phyloP scores from a whole-genome alignment of 2,113 vertebrate species.

The Urocynchramus pylzowi region DNA sequence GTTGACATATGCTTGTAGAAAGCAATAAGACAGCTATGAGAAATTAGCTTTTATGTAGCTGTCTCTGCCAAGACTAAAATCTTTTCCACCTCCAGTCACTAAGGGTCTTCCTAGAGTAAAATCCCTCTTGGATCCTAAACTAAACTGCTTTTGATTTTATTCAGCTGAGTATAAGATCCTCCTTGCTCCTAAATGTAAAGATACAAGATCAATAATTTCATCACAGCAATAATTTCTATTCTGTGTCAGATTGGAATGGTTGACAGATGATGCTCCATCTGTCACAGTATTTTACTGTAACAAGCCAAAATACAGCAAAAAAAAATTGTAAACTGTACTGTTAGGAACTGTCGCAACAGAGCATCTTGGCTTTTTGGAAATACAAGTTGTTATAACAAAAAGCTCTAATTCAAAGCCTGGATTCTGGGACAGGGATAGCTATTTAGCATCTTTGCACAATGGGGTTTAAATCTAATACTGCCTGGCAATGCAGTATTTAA shows the following conservation, averaged over 20 bases:
- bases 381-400: constrained; percentile 6
- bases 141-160: constrained; percentile 21
- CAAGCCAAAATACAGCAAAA: constrained; percentile 48
- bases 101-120: constrained; percentile 20
- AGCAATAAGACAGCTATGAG: constrained; percentile 5
- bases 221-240: constrained; percentile 44
- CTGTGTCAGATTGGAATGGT: constrained; percentile 49
- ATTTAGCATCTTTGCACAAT: not conserved
- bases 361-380: not conserved
- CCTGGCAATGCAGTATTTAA: not conserved
- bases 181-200: constrained; percentile 45
- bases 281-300: constrained; percentile 64
- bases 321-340: not conserved
- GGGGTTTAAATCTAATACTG: not conserved
- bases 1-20: constrained; percentile 40
- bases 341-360: not conserved
- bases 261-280: constrained; percentile 69
- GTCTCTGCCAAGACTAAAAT: constrained; percentile 40
- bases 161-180: not conserved
- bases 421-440: not conserved
- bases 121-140: not conserved
- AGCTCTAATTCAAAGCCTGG: not conserved
- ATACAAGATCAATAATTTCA: constrained; percentile 56
- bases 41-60: constrained; percentile 19
- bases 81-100: not conserved